Base-by-base conservation (phyloP, 1,140 invertebrate species). In the Contarinia nasturtii region DNA sequence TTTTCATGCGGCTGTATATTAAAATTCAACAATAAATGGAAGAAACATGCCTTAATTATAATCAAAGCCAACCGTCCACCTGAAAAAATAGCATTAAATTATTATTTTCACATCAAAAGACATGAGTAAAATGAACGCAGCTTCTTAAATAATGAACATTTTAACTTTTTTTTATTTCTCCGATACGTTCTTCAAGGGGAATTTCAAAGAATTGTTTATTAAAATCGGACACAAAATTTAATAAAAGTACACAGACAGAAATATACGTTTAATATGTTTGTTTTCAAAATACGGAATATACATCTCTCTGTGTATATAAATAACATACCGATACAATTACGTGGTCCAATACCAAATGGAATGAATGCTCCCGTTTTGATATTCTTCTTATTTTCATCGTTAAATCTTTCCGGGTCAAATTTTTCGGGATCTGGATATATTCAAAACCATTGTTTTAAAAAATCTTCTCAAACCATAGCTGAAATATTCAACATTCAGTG, bases 341-440 rank as follows among this genome's bases (percentile, higher is more conserved):
- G 55, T 0, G 71, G 72, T 5, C 74, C 74, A 4, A 55, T 45
- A 8, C 73, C 72, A 55, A 76, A 77, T 2, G 73, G 69, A 44
- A 73, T 48, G 50, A 61, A 77, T 0, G 63, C 52, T 21, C 56
- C 67, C 0, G 54, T 51, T 8, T 36, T 44, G 2, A 40, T 45
- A 3, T 27, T n/a, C 65, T 27, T 3, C 27, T 27, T 27, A 27
- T 27, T 27, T 27, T 27, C 27, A 27, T 27, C 27, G 27, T 10
- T 47, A 52, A 80, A 80, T 44, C 75, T 57, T 34, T 79, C 74
- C 0, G 76, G 76, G 51, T 68, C 61, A 49, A 75, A 80, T 14
- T 51, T 53, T 14, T 71, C 65, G 2, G 77, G 75, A 47, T 79
- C 63, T 7, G 70, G 63, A 50, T 64, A 80, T 43, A 37, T 65